Percentiles rank a stretch among this genome's conserved stretches.
These are phyloP conservation scores for Baryphthengus martii DNA, from an alignment of 2,113 vertebrate genomes.

Conservation along the genomic window DNA sequence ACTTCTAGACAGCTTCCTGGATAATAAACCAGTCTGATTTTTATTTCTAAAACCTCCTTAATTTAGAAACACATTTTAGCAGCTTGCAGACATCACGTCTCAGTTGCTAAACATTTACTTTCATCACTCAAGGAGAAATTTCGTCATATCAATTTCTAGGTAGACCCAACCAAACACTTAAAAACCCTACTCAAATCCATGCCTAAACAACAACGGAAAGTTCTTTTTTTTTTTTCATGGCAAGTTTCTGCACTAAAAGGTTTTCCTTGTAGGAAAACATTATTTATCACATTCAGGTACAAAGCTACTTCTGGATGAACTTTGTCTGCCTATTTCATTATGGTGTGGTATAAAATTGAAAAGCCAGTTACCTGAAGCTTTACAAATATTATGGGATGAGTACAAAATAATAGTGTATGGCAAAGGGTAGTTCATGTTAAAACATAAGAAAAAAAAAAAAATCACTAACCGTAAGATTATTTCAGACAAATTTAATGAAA, in stretches of 20 bases:
- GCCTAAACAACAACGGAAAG: not conserved
- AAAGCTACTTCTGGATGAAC: not conserved
- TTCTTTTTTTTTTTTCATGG: not conserved
- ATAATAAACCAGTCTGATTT: not conserved
- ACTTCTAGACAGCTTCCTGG: not conserved
- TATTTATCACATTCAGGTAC: not conserved
- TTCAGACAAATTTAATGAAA: not conserved
- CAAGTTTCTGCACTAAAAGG: not conserved
- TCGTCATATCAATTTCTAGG: not conserved
- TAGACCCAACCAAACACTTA: accelerated
- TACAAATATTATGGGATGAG: not conserved
- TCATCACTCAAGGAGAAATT: not conserved
- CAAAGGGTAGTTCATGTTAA: not conserved
- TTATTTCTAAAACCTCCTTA: not conserved
- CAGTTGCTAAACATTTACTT: not conserved
- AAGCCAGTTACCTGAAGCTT: not conserved
- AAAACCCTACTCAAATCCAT: not conserved
- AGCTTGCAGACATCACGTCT: not conserved
- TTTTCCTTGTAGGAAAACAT: not conserved
- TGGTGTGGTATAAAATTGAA: not conserved
- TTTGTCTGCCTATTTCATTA: not conserved
- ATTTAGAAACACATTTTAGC: not conserved
- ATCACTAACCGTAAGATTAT: not conserved
- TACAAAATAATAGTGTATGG: not conserved
- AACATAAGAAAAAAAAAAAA: not conserved